phyloP scores from a whole-genome alignment of 2,113 vertebrate genomes.

The Patagioenas fasciata region DNA sequence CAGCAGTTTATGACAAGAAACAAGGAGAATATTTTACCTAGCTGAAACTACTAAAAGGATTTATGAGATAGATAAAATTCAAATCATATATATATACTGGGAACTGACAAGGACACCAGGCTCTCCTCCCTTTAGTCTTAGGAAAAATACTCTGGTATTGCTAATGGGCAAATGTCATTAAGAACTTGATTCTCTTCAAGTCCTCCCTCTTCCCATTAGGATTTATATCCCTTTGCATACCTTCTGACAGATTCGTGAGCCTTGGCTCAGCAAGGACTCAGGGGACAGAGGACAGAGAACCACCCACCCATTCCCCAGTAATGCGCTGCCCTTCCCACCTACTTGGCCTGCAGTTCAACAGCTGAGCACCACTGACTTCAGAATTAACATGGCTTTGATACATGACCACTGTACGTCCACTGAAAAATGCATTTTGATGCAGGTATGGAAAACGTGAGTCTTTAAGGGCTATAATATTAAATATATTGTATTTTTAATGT shows the following conservation, averaged over 20 bases:
- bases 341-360: not conserved
- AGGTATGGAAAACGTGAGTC: not conserved
- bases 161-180: constrained; percentile 32
- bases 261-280: not conserved
- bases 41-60: constrained; percentile 26
- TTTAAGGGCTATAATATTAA: not conserved
- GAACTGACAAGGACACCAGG: constrained; percentile 40
- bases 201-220: not conserved
- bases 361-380: not conserved
- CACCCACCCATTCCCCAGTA: not conserved
- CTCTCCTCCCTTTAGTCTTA: not conserved
- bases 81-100: not conserved
- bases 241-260: not conserved
- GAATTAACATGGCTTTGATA: not conserved
- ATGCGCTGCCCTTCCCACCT: not conserved
- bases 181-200: not conserved
- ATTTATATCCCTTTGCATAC: constrained; percentile 22
- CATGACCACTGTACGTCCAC: not conserved
- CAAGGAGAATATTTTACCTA: constrained; percentile 44
- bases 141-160: not conserved
- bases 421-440: not conserved
- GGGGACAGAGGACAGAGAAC: not conserved
- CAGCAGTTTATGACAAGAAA: constrained; percentile 57
- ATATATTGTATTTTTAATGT: not conserved
- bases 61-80: constrained; percentile 50